Percentiles rank a stretch among this genome's conserved stretches.
These are phyloP conservation scores for Drosophila greeni DNA, from an alignment of 2,888 invertebrate genomes.

Conservation along the genomic window DNA sequence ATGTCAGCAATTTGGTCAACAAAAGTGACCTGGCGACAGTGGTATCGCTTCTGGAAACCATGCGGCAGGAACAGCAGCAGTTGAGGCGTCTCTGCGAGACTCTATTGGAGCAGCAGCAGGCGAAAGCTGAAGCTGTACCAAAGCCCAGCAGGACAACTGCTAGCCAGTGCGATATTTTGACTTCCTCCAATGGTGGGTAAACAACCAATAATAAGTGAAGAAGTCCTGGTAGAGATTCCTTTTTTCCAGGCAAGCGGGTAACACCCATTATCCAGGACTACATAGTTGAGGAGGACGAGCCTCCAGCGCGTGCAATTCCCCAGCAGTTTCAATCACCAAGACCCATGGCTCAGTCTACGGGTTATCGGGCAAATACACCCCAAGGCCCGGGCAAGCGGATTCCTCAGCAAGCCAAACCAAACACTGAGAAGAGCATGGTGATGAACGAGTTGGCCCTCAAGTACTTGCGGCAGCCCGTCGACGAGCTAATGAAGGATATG, in stretches of 20 bases:
- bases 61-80: conserved; percentile 71
- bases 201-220: neutral
- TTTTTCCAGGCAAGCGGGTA: conserved; percentile 36
- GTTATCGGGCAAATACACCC: conserved; percentile 66
- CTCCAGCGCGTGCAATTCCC: conserved; percentile 25
- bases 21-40: conserved; percentile 68
- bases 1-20: conserved; percentile 53
- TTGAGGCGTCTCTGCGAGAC: conserved; percentile 58
- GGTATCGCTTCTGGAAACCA: conserved; percentile 49
- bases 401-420: conserved; percentile 50
- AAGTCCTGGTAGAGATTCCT: neutral
- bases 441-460: conserved; percentile 77
- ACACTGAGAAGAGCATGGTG: conserved; percentile 75
- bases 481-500: conserved; percentile 71
- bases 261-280: conserved; percentile 56
- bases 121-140: neutral
- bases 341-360: conserved; percentile 69
- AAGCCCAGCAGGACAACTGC: conserved; percentile 28
- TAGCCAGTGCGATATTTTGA: conserved; percentile 54
- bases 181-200: conserved; percentile 23
- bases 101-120: conserved; percentile 33
- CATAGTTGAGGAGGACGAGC: conserved; percentile 58
- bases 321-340: conserved; percentile 57
- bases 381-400: conserved; percentile 37
- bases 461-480: conserved; percentile 73